Percentiles rank a stretch among this genome's conserved stretches.
Evolutionary conservation across 2,888 invertebrate species (phyloP).

Genomic region (Allophyes oxyacanthae): DNA sequence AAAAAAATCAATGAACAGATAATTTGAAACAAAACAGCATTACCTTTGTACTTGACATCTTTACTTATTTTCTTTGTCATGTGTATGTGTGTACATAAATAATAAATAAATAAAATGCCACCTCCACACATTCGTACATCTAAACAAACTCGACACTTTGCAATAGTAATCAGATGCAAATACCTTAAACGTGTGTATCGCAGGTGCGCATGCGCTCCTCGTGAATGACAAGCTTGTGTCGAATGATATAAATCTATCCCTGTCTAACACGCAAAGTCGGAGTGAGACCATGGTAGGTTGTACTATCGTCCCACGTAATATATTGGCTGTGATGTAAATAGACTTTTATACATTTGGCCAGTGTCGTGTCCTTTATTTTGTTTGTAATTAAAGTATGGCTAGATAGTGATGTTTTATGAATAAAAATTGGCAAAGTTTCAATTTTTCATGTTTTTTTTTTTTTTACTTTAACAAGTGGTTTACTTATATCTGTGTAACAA

Average conservation of each 20-base stretch:
- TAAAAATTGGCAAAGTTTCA: too few relatives aligned
- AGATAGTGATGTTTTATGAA: background rate
- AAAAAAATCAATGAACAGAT: too few relatives aligned
- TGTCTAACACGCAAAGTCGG: background rate
- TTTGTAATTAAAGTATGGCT: slow-evolving; percentile 2
- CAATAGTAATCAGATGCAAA: slow-evolving; percentile 57
- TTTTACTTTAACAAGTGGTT: too few relatives aligned
- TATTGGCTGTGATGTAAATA: slow-evolving; percentile 2
- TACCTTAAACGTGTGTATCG: slow-evolving; percentile 48
- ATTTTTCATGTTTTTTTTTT: too few relatives aligned
- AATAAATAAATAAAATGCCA: too few relatives aligned
- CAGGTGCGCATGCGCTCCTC: slow-evolving; percentile 50
- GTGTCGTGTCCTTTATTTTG: slow-evolving; percentile 11
- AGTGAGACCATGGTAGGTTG: slow-evolving; percentile 4
- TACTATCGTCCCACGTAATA: slow-evolving; percentile 4
- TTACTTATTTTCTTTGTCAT: too few relatives aligned
- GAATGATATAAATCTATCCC: slow-evolving; percentile 5
- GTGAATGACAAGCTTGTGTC: slow-evolving; percentile 41
- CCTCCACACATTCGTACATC: slow-evolving; percentile 17
- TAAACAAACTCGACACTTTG: slow-evolving; percentile 13
- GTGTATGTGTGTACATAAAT: too few relatives aligned
- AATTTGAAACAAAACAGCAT: background rate
- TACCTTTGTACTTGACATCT: too few relatives aligned
- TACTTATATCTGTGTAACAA: too few relatives aligned
- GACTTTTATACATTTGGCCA: slow-evolving; percentile 1